Percentiles rank a stretch among this genome's conserved stretches.
These are phyloP conservation scores for Lophura nycthemera DNA, from an alignment of 2,113 vertebrate genomes.

Conservation along the genomic window DNA sequence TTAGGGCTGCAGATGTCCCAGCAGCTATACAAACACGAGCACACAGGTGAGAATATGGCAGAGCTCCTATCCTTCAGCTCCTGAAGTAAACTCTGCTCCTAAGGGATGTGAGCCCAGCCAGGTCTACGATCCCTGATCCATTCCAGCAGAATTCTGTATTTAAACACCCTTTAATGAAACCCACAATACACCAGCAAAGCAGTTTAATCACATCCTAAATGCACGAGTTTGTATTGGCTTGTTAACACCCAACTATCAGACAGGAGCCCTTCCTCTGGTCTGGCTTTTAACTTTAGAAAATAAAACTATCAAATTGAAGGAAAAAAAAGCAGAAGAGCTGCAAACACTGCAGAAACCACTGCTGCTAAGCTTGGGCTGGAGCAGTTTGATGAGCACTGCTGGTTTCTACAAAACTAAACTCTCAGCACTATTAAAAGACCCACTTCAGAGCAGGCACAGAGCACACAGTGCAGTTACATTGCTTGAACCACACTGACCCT, in stretches of 20 bases:
- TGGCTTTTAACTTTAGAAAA: not conserved
- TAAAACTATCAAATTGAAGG: not conserved
- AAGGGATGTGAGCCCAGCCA: not conserved
- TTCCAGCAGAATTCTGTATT: not conserved
- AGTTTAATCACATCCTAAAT: not conserved
- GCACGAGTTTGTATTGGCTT: rapidly evolving
- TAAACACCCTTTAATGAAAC: not conserved
- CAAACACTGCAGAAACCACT: not conserved
- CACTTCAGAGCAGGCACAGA: not conserved
- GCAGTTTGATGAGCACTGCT: rapidly evolving
- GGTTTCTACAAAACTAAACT: not conserved
- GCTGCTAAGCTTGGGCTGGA: not conserved
- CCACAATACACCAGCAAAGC: not conserved
- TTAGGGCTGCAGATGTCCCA: not conserved
- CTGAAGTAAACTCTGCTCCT: not conserved
- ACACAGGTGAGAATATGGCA: not conserved
- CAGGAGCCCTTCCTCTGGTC: not conserved
- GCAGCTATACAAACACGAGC: not conserved
- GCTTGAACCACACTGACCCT: not conserved
- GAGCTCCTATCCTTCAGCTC: not conserved
- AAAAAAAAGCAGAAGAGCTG: not conserved
- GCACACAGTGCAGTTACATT: rapidly evolving
- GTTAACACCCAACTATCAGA: not conserved
- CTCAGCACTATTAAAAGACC: not conserved
- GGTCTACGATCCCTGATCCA: not conserved